These are phyloP conservation scores for Platycheirus albimanus DNA, from an alignment of 2,888 invertebrate genomes.

Conservation along the genomic window DNA sequence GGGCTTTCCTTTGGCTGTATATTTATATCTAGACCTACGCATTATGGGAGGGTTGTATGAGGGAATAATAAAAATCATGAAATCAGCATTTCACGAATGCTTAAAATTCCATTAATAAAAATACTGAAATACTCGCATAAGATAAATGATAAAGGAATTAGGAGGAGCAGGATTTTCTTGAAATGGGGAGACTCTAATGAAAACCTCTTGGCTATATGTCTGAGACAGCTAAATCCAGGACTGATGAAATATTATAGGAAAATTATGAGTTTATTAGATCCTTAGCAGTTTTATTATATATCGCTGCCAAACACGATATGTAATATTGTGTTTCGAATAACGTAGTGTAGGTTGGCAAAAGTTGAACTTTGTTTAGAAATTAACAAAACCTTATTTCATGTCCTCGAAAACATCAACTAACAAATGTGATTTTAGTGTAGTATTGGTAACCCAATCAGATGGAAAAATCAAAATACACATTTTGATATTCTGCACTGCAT, in stretches of 20 bases:
- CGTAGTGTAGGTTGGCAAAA: too few relatives aligned
- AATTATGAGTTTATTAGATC: conserved; percentile 7
- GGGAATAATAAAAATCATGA: conserved; percentile 65
- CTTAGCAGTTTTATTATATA: too few relatives aligned
- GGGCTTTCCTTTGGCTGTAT: background rate
- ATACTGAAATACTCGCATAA: conserved; percentile 47
- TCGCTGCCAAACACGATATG: too few relatives aligned
- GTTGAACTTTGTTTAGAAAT: too few relatives aligned
- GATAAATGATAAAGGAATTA: conserved; percentile 61
- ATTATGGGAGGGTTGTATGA: background rate
- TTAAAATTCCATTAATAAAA: conserved; percentile 69
- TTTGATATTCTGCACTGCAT: too few relatives aligned
- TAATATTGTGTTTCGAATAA: too few relatives aligned
- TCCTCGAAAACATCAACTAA: too few relatives aligned
- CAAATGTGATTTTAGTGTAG: too few relatives aligned
- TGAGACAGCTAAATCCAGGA: conserved; percentile 28
- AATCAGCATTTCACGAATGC: conserved; percentile 71
- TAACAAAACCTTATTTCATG: too few relatives aligned
- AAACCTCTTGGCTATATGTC: conserved; percentile 12
- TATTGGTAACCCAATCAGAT: too few relatives aligned
- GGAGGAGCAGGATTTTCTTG: conserved; percentile 7
- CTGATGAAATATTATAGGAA: conserved; percentile 8
- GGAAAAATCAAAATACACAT: too few relatives aligned
- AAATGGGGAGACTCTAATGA: conserved; percentile 8
- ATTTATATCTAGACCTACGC: too few relatives aligned